Evolutionary conservation across 2,797 vertebrate species (phyloP).

Genomic region (Lerista edwardsae): DNA sequence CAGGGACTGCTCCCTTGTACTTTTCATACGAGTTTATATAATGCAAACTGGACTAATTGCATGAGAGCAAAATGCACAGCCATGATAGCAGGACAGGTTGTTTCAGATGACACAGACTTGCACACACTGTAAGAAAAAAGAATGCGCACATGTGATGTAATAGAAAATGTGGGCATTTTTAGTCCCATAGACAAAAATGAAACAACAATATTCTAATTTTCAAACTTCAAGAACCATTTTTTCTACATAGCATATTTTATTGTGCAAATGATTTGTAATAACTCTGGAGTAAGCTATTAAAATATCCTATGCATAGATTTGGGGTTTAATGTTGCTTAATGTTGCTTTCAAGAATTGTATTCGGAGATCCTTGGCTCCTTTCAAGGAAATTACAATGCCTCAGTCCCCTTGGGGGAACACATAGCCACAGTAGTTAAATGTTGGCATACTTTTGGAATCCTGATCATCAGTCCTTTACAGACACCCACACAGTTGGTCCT

Average conservation of each 20-base stretch:
- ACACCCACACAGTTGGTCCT: background rate
- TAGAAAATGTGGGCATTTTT: background rate
- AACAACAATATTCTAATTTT: background rate
- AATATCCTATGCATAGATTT: background rate
- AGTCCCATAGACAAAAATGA: background rate
- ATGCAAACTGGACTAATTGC: background rate
- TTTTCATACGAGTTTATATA: background rate
- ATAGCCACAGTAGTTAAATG: background rate
- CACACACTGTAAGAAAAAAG: background rate
- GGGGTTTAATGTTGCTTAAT: background rate
- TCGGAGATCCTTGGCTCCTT: background rate
- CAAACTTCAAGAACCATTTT: background rate
- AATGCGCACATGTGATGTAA: background rate
- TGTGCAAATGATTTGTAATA: no score
- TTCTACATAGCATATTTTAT: background rate
- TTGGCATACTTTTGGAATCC: background rate
- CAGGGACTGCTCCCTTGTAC: no score
- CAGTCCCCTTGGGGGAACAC: background rate
- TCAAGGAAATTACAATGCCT: background rate
- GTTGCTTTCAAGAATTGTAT: background rate
- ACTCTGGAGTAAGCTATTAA: no score
- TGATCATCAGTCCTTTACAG: background rate
- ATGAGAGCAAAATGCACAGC: background rate
- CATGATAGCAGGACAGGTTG: background rate
- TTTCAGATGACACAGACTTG: background rate